Evolutionary conservation across 1,140 invertebrate species (phyloP).

Genomic region (Eciton burchellii): DNA sequence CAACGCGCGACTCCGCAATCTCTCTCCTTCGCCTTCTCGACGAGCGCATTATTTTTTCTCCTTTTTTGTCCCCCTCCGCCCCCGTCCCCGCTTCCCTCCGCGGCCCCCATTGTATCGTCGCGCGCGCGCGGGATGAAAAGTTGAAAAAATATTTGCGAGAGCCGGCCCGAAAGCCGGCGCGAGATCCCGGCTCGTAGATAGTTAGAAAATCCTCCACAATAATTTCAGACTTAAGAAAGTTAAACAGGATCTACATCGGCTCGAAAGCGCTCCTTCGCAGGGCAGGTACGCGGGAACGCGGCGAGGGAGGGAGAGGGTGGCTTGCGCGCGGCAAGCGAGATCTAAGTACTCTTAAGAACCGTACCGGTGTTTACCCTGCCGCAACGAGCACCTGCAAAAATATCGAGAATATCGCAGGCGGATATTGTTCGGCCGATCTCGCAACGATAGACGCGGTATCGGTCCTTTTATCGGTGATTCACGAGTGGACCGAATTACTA

Average conservation of each 20-base stretch:
- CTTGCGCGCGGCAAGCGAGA: slow-evolving; percentile 39
- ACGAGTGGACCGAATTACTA: slow-evolving; percentile 18
- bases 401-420: slow-evolving; percentile 52
- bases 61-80: no score
- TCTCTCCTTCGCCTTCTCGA: slow-evolving; percentile 8
- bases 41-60: background rate
- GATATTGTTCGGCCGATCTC: slow-evolving; percentile 31
- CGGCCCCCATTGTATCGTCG: background rate
- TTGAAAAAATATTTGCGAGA: slow-evolving; percentile 49
- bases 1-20: slow-evolving; percentile 37
- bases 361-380: slow-evolving; percentile 39
- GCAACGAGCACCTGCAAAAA: slow-evolving; percentile 60
- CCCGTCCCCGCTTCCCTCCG: no score
- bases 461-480: slow-evolving; percentile 15
- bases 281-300: slow-evolving; percentile 5
- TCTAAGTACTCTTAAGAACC: slow-evolving; percentile 57
- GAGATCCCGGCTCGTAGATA: slow-evolving; percentile 47
- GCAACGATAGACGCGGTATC: slow-evolving; percentile 32
- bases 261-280: slow-evolving; percentile 23
- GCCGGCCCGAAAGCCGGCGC: slow-evolving; percentile 23
- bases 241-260: slow-evolving; percentile 55
- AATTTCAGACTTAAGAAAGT: slow-evolving; percentile 56
- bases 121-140: slow-evolving; percentile 27
- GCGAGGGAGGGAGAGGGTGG: no score
- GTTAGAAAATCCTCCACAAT: slow-evolving; percentile 49